Evolutionary conservation across 1,140 invertebrate species (phyloP), one percentile per base, ranked within the genome.

Genomic region (Penaeus vannamei): DNA sequence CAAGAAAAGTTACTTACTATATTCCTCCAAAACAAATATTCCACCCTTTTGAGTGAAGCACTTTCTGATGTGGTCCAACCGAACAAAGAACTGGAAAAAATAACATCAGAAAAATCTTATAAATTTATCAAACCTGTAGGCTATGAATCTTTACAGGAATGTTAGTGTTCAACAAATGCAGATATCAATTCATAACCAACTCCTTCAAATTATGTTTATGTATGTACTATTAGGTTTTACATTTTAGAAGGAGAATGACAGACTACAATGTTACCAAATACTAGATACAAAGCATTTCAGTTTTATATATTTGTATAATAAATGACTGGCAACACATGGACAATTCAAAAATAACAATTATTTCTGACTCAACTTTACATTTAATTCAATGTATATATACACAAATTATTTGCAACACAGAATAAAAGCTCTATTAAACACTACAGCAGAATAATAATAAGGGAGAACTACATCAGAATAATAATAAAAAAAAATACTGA

Each of bases 11-110:
- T 93, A 96, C 97, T 98, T 95, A 99, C 98, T 98, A 94, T 96
- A 99, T 96, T 99, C 98, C 95, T 99, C 99, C 93, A 99, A 95
- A 93, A 99, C 96, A 95, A 99, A 99, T 93, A 99, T 97, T 93
- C 97, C 98, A 93, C 98, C 98, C 94, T 98, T 99, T 94, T 98
- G 97, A 87, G 98, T 99, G 95, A 99, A 99, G 95, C 98, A 99
- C 94, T 99, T 99, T 94, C 98, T 96, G 94, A 99, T 99, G 94
- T 99, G 98, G 94, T 98, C 97, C 94, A 99, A 95, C 93, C 98
- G 97, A 94, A 99, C 98, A 95, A 99, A 99, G 94, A 99, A 99
- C 98, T 99, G 96, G 92, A 98, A 97, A 92, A 92, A 93, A 93
- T 92, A 93, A 92, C 91, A 46, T 83, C 90, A 77, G 69, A 83